Percentiles rank a stretch among this genome's conserved stretches.
phyloP scores from a whole-genome alignment of 2,888 invertebrate species.

The Acholoe squamosa region DNA sequence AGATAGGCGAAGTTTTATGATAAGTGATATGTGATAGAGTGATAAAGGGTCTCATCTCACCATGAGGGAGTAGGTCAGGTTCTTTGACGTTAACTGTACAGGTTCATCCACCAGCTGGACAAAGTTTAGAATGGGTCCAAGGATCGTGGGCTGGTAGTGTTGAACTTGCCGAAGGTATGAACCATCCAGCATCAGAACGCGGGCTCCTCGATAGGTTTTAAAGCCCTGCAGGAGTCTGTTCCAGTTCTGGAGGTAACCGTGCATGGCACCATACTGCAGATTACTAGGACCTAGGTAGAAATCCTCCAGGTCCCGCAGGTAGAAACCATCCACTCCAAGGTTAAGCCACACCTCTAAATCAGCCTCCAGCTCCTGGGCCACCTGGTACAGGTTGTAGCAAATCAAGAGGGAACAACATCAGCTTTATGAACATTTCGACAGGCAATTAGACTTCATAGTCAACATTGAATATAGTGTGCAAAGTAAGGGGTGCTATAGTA shows the following conservation, averaged over 20 bases:
- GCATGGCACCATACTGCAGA: slow-evolving; percentile 12
- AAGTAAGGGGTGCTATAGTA: no score
- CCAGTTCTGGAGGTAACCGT: slow-evolving; percentile 22
- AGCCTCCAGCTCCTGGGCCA: not conserved
- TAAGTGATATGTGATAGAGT: no score
- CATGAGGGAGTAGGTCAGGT: not conserved
- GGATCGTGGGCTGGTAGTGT: not conserved
- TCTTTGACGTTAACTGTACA: not conserved
- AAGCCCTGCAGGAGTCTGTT: not conserved
- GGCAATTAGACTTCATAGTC: no score
- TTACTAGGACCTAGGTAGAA: not conserved
- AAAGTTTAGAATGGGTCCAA: not conserved
- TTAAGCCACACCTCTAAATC: slow-evolving; percentile 39
- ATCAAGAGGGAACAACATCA: no score
- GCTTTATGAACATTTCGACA: no score
- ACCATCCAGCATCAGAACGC: slow-evolving; percentile 25
- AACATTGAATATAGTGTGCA: no score
- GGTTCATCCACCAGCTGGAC: not conserved
- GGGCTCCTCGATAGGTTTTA: not conserved
- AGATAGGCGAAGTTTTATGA: no score
- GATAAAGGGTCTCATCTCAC: not conserved
- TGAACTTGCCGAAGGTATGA: not conserved
- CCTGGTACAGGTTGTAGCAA: not conserved
- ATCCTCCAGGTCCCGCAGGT: slow-evolving; percentile 29
- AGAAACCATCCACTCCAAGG: slow-evolving; percentile 46